Evolutionary conservation across 1,140 invertebrate genomes (phyloP), one percentile per base, ranked within the genome.

Genomic region (Drosophila nannoptera): DNA sequence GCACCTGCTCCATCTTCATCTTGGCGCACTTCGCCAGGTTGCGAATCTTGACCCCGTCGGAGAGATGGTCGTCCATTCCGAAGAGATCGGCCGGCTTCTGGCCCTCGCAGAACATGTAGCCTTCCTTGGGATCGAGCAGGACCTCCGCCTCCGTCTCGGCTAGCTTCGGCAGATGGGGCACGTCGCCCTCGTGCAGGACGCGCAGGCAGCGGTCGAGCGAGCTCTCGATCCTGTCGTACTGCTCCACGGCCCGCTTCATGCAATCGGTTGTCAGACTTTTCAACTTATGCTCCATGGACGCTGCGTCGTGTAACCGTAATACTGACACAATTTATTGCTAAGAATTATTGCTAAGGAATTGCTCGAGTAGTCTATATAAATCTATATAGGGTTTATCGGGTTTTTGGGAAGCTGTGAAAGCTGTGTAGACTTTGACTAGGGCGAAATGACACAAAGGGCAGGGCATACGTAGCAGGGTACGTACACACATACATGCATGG

Each of bases 41-140:
- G 0, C 32, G 8, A 4, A 38, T 16, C 5, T 48, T 33, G 5
- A 35, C 31, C 1, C 16, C 8, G 0, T 16, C 16, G n/a, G 7
- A 14, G 4, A 9, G n/a, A 43, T 43, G 38, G 29, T 31, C 53
- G 12, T 43, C 16, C 6, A 62, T 38, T 11, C 46, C 48, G 3
- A 53, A 46, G 7, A 67, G 29, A 7, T 61, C 40, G 9, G 65
- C 12, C 1, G n/a, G 53, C 7, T 61, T 68, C 31, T 54, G 61
- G 29, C 49, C 58, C 0, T 40, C 4, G 49, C 65, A 61, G 0
- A 62, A 14, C 0, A 35, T 53, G 8, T 48, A 68, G 14, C 58
- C 53, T 0, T 3, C 29, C 8, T 61, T 68, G 40, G 6, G 40
- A 4, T 42, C 40, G 40, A 12, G 40, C 40, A n/a, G n/a, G n/a